Evolutionary conservation across 2,888 invertebrate genomes (phyloP).

Genomic region (Leucania comma): DNA sequence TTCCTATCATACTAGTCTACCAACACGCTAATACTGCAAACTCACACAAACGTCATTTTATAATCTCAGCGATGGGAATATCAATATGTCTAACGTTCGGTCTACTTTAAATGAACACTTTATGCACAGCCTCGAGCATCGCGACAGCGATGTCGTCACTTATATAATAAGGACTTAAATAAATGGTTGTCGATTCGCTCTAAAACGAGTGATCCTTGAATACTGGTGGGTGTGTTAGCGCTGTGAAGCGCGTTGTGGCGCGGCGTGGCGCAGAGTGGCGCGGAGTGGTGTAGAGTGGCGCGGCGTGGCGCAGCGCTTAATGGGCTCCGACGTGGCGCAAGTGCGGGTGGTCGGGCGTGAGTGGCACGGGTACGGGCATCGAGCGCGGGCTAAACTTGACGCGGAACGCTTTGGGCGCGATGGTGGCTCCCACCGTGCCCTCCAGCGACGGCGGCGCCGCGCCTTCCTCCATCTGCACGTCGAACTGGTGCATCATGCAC

Average conservation of each 20-base stretch:
- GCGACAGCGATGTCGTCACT: conserved; percentile 83
- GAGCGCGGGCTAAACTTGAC: conserved; percentile 92
- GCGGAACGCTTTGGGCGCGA: conserved; percentile 95
- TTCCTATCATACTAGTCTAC: conserved; percentile 77
- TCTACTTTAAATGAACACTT: conserved; percentile 89
- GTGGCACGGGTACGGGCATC: conserved; percentile 76
- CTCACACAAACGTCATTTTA: conserved; percentile 79
- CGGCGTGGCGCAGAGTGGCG: conserved; percentile 73
- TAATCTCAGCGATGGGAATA: conserved; percentile 89
- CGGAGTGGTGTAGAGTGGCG: conserved; percentile 67
- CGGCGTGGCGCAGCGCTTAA: conserved; percentile 72
- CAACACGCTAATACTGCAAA: conserved; percentile 83
- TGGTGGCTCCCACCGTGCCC: conserved; percentile 96
- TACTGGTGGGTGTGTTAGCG: conserved; percentile 88
- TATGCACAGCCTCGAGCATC: conserved; percentile 89
- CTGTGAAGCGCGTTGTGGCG: conserved; percentile 64
- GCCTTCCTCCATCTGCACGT: conserved; percentile 93
- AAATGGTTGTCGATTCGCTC: conserved; percentile 88
- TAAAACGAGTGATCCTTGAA: conserved; percentile 90
- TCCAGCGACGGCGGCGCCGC: conserved; percentile 94
- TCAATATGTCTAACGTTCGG: conserved; percentile 81
- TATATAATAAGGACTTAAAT: conserved; percentile 84
- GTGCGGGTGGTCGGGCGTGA: conserved; percentile 83
- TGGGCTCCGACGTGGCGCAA: conserved; percentile 86
- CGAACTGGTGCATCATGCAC: conserved; percentile 95